Conservation (phyloP, 1,140 invertebrate genomes). For the Oppia nitens region DNA sequence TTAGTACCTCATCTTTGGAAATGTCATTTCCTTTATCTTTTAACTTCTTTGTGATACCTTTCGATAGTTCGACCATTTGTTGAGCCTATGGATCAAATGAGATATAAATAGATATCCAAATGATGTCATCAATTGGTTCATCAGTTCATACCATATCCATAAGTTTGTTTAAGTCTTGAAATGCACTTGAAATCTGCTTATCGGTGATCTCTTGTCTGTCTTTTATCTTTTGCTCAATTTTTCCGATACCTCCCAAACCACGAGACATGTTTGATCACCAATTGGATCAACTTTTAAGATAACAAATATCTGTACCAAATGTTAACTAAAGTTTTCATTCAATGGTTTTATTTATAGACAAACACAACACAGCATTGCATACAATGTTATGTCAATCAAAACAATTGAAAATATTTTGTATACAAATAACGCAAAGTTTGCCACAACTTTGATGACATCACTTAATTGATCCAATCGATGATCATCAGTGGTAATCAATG, state of each 20-base stretch:
- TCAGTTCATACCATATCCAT: constrained; percentile 55
- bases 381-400: too few species aligned
- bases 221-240: constrained; percentile 80
- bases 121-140: background rate
- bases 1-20: constrained; percentile 68
- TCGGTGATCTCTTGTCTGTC: constrained; percentile 77
- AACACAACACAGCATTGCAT: too few species aligned
- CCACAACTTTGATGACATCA: too few species aligned
- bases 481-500: too few species aligned
- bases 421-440: too few species aligned
- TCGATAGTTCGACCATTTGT: constrained; percentile 86
- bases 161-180: constrained; percentile 82
- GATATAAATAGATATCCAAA: constrained; percentile 2
- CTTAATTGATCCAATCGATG: too few species aligned
- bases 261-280: background rate
- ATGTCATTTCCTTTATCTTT: constrained; percentile 86
- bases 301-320: too few species aligned
- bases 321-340: too few species aligned
- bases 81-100: too few species aligned
- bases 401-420: too few species aligned
- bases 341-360: too few species aligned
- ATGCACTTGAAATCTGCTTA: constrained; percentile 74
- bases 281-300: too few species aligned
- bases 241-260: constrained; percentile 61
- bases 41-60: constrained; percentile 81